Percentiles rank a stretch among this genome's conserved stretches.
Evolutionary conservation across 2,888 invertebrate genomes (phyloP).

Genomic region (Heliconius cydno): DNA sequence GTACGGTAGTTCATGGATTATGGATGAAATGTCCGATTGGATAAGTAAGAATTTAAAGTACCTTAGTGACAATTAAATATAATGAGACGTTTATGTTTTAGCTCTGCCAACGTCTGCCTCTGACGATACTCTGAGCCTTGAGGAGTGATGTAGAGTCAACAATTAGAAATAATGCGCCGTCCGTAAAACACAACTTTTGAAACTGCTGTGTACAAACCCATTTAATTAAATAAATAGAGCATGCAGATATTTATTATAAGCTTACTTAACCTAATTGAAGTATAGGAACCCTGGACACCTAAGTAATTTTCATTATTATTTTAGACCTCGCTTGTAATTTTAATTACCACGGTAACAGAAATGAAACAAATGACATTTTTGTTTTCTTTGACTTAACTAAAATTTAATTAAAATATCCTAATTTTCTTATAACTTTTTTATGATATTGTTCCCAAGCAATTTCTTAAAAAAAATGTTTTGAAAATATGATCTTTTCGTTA

Average conservation of each 20-base stretch:
- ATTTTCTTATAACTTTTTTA: background rate
- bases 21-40: slow-evolving; percentile 71
- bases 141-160: slow-evolving; percentile 50
- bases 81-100: slow-evolving; percentile 62
- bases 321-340: background rate
- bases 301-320: slow-evolving; percentile 1
- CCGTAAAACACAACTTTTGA: slow-evolving; percentile 55
- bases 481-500: background rate
- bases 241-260: slow-evolving; percentile 20
- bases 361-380: no score
- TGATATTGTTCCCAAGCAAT: background rate
- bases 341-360: background rate
- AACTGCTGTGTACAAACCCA: slow-evolving; percentile 41
- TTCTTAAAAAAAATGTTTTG: background rate
- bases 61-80: slow-evolving; percentile 61
- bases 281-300: slow-evolving; percentile 26
- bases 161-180: slow-evolving; percentile 64
- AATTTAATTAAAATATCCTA: background rate
- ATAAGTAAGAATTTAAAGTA: slow-evolving; percentile 67
- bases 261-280: slow-evolving; percentile 2
- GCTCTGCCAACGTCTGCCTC: slow-evolving; percentile 60
- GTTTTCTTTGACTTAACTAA: background rate
- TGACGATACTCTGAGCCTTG: slow-evolving; percentile 51
- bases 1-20: slow-evolving; percentile 59
- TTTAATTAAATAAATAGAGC: slow-evolving; percentile 26